Conservation (phyloP, 2,113 vertebrate species). For the Deroptyus accipitrinus region DNA sequence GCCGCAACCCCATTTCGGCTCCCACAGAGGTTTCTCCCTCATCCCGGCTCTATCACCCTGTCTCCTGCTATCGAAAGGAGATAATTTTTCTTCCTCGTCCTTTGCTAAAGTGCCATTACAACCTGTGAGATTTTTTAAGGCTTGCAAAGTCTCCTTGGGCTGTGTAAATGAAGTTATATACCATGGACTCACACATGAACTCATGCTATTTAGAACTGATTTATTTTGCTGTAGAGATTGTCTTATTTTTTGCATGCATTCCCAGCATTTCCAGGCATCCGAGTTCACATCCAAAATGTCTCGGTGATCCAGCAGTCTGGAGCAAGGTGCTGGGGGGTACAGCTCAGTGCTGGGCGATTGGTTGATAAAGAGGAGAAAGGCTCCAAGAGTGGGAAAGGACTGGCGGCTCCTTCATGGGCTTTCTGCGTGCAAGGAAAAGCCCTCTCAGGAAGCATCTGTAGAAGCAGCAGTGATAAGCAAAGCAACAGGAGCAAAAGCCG, state of each 20-base stretch:
- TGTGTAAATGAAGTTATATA: background rate
- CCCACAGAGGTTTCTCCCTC: background rate
- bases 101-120: background rate
- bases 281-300: background rate
- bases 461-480: background rate
- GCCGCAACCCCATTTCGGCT: rapidly evolving
- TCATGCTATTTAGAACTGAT: background rate
- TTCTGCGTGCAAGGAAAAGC: background rate
- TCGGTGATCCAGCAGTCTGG: background rate
- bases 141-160: background rate
- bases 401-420: background rate
- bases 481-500: background rate
- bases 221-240: background rate
- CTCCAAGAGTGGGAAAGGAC: background rate
- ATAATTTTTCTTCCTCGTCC: background rate
- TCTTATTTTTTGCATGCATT: background rate
- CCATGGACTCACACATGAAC: background rate
- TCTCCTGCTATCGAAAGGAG: background rate
- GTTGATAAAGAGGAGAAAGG: background rate
- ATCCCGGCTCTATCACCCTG: rapidly evolving
- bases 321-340: background rate
- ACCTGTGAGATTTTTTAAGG: background rate
- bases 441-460: constrained; percentile 29
- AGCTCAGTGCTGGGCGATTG: rapidly evolving
- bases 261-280: background rate